phyloP scores from a whole-genome alignment of 1,140 invertebrate genomes.

The Papilio glaucus region DNA sequence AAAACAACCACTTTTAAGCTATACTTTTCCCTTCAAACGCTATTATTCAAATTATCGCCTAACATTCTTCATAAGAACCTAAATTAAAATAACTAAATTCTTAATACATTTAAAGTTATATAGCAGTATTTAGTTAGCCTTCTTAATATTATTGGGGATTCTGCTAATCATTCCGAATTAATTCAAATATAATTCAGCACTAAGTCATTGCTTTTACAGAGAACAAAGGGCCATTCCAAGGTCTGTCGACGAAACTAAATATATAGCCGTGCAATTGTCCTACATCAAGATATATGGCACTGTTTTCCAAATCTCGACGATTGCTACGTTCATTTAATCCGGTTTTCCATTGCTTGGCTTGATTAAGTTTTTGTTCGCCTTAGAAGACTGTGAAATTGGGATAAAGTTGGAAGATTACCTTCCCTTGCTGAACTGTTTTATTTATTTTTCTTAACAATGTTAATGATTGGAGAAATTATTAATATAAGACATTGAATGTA shows the following conservation, averaged over 20 bases:
- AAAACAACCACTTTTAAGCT: too few relatives aligned
- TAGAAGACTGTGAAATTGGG: slow-evolving; percentile 26
- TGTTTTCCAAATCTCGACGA: slow-evolving; percentile 37
- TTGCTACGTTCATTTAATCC: slow-evolving; percentile 35
- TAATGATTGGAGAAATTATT: not conserved
- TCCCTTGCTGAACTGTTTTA: slow-evolving; percentile 18
- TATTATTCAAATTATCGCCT: not conserved
- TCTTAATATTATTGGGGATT: not conserved
- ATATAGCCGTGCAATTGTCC: slow-evolving; percentile 37
- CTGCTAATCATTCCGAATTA: slow-evolving; percentile 5
- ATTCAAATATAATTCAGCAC: slow-evolving; percentile 17
- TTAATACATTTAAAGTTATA: slow-evolving; percentile 3
- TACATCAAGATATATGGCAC: slow-evolving; percentile 37
- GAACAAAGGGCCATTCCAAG: slow-evolving; percentile 34
- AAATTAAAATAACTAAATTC: not conserved
- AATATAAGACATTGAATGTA: too few relatives aligned
- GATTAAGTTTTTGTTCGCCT: slow-evolving; percentile 35
- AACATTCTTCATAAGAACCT: not conserved
- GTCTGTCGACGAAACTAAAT: slow-evolving; percentile 38
- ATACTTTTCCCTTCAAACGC: too few relatives aligned
- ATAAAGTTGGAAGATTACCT: slow-evolving; percentile 23
- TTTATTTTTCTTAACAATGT: not conserved
- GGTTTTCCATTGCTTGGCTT: slow-evolving; percentile 31
- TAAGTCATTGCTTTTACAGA: slow-evolving; percentile 18
- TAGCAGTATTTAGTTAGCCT: not conserved